Conservation (phyloP, 2,797 vertebrate species). For the Pempheris klunzingeri region DNA sequence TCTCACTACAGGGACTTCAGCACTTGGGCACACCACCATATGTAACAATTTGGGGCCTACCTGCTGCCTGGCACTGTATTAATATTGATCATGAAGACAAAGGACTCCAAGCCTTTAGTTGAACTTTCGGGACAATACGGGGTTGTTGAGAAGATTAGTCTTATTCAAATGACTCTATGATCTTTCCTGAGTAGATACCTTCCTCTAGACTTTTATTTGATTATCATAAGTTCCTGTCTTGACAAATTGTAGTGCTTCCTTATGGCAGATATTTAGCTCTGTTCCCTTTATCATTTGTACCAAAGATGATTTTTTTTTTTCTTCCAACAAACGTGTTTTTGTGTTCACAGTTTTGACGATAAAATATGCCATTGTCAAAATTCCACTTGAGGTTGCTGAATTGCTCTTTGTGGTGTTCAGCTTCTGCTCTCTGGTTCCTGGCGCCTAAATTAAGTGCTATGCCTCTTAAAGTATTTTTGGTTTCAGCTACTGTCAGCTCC, state of each 20-base stretch:
- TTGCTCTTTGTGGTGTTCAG: constrained; percentile 28
- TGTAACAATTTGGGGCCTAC: neutral
- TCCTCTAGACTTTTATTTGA: neutral
- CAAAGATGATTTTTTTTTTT: constrained; percentile 14
- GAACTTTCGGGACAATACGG: constrained; percentile 3
- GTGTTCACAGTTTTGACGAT: constrained; percentile 25
- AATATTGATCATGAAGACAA: constrained; percentile 14
- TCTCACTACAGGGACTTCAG: constrained; percentile 19
- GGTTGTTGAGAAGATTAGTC: constrained; percentile 11
- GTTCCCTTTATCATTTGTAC: constrained; percentile 9
- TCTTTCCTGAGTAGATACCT: neutral
- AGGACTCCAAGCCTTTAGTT: neutral
- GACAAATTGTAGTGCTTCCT: constrained; percentile 7
- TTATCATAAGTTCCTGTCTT: constrained; percentile 10
- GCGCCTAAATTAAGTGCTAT: constrained; percentile 49
- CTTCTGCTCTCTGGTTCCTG: constrained; percentile 36
- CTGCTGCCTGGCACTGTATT: constrained; percentile 16
- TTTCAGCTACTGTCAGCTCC: constrained; percentile 28
- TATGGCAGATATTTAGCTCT: neutral
- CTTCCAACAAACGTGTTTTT: constrained; percentile 11
- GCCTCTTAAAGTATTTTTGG: constrained; percentile 42
- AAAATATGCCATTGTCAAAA: constrained; percentile 49
- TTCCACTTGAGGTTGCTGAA: constrained; percentile 37
- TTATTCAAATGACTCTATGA: neutral
- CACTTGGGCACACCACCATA: constrained; percentile 7